Percentiles rank a stretch among this genome's conserved stretches.
These are phyloP conservation scores for Parapsyche elsis DNA, from an alignment of 1,140 invertebrate genomes.

Conservation along the genomic window DNA sequence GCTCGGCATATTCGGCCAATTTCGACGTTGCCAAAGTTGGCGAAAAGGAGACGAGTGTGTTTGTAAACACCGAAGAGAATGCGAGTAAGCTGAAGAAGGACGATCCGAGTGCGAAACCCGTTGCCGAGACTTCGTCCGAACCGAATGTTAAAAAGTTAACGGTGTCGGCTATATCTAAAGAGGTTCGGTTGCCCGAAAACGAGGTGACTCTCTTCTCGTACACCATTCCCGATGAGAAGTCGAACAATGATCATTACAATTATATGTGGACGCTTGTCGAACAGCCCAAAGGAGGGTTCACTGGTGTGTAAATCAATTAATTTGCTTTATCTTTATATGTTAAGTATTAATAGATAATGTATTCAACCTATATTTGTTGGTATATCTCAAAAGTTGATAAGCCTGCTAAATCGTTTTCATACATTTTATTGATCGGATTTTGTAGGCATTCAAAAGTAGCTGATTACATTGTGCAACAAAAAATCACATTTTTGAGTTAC, in stretches of 20 bases:
- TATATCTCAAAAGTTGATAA: too few species aligned
- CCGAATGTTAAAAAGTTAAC: slow-evolving; percentile 74
- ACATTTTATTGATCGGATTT: too few species aligned
- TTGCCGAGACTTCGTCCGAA: slow-evolving; percentile 61
- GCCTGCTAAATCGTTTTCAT: too few species aligned
- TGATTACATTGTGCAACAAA: too few species aligned
- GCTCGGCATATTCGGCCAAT: slow-evolving; percentile 61
- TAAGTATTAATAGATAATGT: background rate
- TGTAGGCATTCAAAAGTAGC: too few species aligned
- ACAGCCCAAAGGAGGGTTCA: slow-evolving; percentile 81
- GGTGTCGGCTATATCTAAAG: slow-evolving; percentile 82
- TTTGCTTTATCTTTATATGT: slow-evolving; percentile 29
- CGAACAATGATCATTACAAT: slow-evolving; percentile 80
- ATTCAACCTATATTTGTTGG: background rate
- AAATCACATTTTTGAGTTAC: too few species aligned
- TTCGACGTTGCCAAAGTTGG: slow-evolving; percentile 29
- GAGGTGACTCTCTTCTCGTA: slow-evolving; percentile 83
- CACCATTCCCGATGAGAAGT: slow-evolving; percentile 79
- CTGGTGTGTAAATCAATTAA: slow-evolving; percentile 61
- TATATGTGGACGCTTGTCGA: slow-evolving; percentile 90
- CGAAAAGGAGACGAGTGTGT: slow-evolving; percentile 43
- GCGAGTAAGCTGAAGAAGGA: slow-evolving; percentile 46
- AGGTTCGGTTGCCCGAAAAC: slow-evolving; percentile 79
- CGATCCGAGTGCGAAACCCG: slow-evolving; percentile 59
- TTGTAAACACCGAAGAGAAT: slow-evolving; percentile 34